phyloP scores from a whole-genome alignment of 2,888 invertebrate genomes.

The Lasioglossum morio region DNA sequence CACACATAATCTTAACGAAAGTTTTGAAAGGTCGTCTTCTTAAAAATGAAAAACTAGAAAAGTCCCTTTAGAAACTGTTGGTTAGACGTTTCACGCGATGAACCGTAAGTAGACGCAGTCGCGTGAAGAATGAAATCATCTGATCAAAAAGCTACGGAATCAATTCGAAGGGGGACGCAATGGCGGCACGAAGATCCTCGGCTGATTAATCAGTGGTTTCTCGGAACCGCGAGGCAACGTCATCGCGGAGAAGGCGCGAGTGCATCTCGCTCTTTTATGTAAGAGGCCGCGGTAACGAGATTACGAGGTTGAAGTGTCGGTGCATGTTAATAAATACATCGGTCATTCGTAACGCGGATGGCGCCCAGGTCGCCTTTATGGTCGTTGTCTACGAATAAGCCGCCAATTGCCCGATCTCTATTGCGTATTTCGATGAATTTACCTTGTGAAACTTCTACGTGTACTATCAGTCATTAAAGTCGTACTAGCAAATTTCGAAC shows the following conservation, averaged over 20 bases:
- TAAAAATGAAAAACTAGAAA: background rate
- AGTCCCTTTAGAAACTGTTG: background rate
- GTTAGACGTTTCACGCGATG: background rate
- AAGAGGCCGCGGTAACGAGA: slow-evolving; percentile 54
- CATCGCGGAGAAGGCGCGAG: slow-evolving; percentile 36
- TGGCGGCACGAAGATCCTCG: slow-evolving; percentile 40
- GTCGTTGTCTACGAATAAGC: slow-evolving; percentile 14
- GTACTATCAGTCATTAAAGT: background rate
- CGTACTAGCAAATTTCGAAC: background rate
- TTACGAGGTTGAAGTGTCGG: slow-evolving; percentile 57
- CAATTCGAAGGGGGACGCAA: slow-evolving; percentile 27
- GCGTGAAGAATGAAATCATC: slow-evolving; percentile 23
- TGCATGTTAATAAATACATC: slow-evolving; percentile 52
- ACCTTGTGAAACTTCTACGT: background rate
- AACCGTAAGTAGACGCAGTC: background rate
- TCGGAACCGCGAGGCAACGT: slow-evolving; percentile 42
- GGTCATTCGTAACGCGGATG: slow-evolving; percentile 31
- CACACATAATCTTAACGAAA: background rate
- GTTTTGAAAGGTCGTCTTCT: background rate
- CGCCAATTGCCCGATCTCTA: background rate
- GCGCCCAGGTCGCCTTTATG: slow-evolving; percentile 22
- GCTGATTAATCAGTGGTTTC: slow-evolving; percentile 51
- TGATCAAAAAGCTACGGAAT: slow-evolving; percentile 31
- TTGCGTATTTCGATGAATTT: background rate
- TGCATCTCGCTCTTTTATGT: slow-evolving; percentile 52